Evolutionary conservation across 2,888 invertebrate genomes (phyloP).

Genomic region (Cepaea hortensis): DNA sequence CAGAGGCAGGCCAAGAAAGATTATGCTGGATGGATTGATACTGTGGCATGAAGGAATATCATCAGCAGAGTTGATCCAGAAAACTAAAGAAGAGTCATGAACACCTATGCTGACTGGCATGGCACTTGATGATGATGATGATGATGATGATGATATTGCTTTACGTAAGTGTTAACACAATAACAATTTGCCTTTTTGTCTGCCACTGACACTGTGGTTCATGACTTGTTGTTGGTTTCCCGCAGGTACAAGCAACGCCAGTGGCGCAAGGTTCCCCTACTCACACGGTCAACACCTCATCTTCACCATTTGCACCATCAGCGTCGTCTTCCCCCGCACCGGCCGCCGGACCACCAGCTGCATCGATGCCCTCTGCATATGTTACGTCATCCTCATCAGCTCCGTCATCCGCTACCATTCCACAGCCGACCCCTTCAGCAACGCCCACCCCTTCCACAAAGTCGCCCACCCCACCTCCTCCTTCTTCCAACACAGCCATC

Average conservation of each 20-base stretch:
- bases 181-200: too few relatives aligned
- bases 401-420: background rate
- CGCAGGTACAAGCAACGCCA: conserved; percentile 62
- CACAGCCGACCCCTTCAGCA: conserved; percentile 16
- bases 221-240: background rate
- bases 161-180: too few relatives aligned
- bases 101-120: too few relatives aligned
- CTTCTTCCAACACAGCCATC: conserved; percentile 7
- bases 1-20: too few relatives aligned
- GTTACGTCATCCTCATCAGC: conserved; percentile 16
- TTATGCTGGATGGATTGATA: too few relatives aligned
- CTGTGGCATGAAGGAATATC: too few relatives aligned
- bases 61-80: too few relatives aligned
- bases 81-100: too few relatives aligned
- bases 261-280: conserved; percentile 57
- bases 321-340: conserved; percentile 26
- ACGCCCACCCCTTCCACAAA: conserved; percentile 14
- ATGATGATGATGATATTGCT: too few relatives aligned
- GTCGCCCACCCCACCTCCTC: conserved; percentile 18
- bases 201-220: background rate
- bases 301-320: conserved; percentile 52
- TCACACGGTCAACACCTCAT: conserved; percentile 53
- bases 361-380: background rate
- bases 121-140: too few relatives aligned
- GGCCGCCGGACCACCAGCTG: background rate